Base-by-base conservation (phyloP, 1,140 invertebrate genomes). In the Camponotus floridanus region DNA sequence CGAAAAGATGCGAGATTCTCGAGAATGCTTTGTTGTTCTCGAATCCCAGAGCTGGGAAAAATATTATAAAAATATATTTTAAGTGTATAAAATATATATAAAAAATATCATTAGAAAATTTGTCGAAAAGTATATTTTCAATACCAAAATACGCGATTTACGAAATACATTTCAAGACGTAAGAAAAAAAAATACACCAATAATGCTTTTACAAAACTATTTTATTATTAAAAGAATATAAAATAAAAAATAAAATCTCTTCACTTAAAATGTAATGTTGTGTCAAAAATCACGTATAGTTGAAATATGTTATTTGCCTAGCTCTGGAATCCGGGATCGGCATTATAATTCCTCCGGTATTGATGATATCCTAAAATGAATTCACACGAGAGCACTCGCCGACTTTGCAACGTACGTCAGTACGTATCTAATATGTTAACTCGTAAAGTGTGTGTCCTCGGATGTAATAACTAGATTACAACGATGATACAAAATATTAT, bases 401-500 rank as follows among this genome's bases (percentile, higher is more conserved):
- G 64, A 80, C 11, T 73, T 81, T 31, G 48, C 55, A 26, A 26
- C 26, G 18, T 18, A 61, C n/a, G 33, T 62, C 42, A 61, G 39
- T 74, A 83, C 70, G 79, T 59, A 83, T 74, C 36, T 73, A 31
- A 26, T 15, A 21, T 39, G 21, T 73, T 73, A 55, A 33, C 45
- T 57, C 48, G 33, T 80, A 26, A 67, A 70, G 21, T 70, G 33
- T n/a, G 9, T 42, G 45, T 61, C 45, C 39, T 33, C 39, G 79
- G 21, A 55, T 15, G 65, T 57, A 45, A 31, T 61, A 45, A 73
- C 78, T 81, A 73, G 51, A 45, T 81, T 73, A 61, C 51, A 81
- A 81, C 74, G 48, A 48, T 51, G 26, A 81, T 81, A 81, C 67
- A 73, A 81, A 81, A 81, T 81, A 81, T 71, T 61, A 57, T 81